Percentiles rank a stretch among this genome's conserved stretches.
Evolutionary conservation across 1,140 invertebrate genomes (phyloP).

Genomic region (Daktulosphaira vitifoliae): DNA sequence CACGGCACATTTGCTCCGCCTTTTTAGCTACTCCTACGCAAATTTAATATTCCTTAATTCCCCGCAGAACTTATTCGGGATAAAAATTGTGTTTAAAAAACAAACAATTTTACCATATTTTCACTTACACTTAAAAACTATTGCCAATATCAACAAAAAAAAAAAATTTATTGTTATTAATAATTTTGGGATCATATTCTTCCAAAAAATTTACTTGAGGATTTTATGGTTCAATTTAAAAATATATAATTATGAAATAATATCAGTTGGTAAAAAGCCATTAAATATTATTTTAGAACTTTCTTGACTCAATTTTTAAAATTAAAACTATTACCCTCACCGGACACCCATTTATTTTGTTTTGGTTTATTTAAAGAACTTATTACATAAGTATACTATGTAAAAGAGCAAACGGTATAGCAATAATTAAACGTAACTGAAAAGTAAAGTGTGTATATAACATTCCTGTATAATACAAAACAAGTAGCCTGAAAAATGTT

Average conservation of each 20-base stretch:
- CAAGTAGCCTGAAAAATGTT: no score
- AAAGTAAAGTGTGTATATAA: no score
- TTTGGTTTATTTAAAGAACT: constrained; percentile 7
- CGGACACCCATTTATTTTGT: constrained; percentile 6
- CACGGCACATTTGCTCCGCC: constrained; percentile 33
- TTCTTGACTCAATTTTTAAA: neutral
- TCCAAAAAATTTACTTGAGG: no score
- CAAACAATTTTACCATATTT: neutral
- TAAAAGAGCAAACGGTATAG: no score
- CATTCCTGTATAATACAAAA: no score
- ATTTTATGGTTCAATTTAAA: no score
- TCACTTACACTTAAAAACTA: neutral
- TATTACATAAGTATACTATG: neutral
- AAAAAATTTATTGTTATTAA: neutral
- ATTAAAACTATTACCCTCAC: neutral
- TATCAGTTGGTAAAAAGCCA: no score
- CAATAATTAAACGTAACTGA: no score
- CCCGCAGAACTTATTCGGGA: neutral
- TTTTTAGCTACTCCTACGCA: constrained; percentile 23
- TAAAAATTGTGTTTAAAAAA: neutral
- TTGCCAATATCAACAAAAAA: constrained; percentile 15
- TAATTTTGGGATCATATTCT: neutral
- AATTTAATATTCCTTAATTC: constrained; percentile 10
- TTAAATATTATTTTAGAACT: constrained; percentile 21
- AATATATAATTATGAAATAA: no score